phyloP scores from a whole-genome alignment of 2,888 invertebrate genomes.

The Smittia sp. region DNA sequence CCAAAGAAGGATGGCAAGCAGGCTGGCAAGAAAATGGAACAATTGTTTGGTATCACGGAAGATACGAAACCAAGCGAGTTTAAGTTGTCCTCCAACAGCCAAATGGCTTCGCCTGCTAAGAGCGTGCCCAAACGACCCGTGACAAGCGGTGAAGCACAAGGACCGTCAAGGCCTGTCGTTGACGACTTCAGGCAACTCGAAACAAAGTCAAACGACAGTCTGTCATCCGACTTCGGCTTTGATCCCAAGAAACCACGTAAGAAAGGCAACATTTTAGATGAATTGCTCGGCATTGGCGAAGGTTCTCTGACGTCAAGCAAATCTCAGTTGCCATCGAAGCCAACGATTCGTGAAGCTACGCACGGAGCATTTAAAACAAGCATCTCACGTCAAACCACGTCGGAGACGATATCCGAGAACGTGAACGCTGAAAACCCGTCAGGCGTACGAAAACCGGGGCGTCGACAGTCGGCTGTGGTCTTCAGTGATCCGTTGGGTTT shows the following conservation, averaged over 20 bases:
- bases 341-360: background rate
- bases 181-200: background rate
- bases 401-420: constrained; percentile 49
- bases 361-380: constrained; percentile 41
- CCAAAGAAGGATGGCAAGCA: constrained; percentile 32
- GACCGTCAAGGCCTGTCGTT: background rate
- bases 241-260: constrained; percentile 52
- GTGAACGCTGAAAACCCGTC: constrained; percentile 43
- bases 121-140: background rate
- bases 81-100: background rate
- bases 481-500: constrained; percentile 45
- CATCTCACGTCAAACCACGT: constrained; percentile 51
- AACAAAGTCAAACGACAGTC: constrained; percentile 33
- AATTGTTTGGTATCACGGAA: constrained; percentile 52
- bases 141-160: constrained; percentile 1
- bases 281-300: constrained; percentile 47
- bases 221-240: constrained; percentile 50
- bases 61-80: constrained; percentile 26
- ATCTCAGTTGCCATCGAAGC: background rate
- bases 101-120: constrained; percentile 5
- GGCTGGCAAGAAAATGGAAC: constrained; percentile 47
- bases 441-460: constrained; percentile 49
- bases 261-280: constrained; percentile 51
- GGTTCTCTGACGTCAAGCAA: constrained; percentile 43
- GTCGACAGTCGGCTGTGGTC: constrained; percentile 49